Evolutionary conservation across 2,797 vertebrate genomes (phyloP).

Genomic region (Pangasius sanitwongsei): DNA sequence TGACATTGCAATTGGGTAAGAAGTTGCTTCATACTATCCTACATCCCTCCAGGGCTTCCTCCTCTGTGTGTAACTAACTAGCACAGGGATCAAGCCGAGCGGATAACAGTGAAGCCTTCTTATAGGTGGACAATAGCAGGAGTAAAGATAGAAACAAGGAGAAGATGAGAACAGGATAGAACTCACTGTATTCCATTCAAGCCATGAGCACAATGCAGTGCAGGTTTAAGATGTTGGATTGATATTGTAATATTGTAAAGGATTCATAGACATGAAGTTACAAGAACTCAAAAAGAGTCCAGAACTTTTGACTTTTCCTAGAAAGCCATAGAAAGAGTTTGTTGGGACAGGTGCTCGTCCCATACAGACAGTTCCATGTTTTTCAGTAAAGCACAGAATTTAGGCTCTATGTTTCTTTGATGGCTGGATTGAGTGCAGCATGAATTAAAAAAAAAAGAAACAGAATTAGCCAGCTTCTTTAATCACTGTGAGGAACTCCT

Average conservation of each 20-base stretch:
- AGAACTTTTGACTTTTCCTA: not conserved
- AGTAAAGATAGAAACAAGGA: not conserved
- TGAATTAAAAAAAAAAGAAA: not conserved
- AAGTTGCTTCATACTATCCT: slow-evolving; percentile 18
- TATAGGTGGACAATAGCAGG: not conserved
- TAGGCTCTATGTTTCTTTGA: not conserved
- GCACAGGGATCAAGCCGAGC: slow-evolving; percentile 21
- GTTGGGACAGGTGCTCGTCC: not conserved
- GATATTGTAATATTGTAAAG: not conserved
- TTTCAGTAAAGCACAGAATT: not conserved
- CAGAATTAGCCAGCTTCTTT: not conserved
- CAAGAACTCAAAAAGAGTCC: not conserved
- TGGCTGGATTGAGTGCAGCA: no score
- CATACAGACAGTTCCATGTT: not conserved
- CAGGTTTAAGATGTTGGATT: not conserved
- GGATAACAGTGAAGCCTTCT: slow-evolving; percentile 9
- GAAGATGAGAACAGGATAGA: slow-evolving; percentile 5
- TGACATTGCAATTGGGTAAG: slow-evolving; percentile 14
- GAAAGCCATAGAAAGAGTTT: not conserved
- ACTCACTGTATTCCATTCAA: not conserved
- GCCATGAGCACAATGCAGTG: not conserved
- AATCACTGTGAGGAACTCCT: not conserved
- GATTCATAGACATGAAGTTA: not conserved
- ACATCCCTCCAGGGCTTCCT: slow-evolving; percentile 32
- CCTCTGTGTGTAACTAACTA: slow-evolving; percentile 28